These are phyloP conservation scores for Siderastrea siderea DNA, from an alignment of 92 coral and sea anemone species.

Conservation along the genomic window DNA sequence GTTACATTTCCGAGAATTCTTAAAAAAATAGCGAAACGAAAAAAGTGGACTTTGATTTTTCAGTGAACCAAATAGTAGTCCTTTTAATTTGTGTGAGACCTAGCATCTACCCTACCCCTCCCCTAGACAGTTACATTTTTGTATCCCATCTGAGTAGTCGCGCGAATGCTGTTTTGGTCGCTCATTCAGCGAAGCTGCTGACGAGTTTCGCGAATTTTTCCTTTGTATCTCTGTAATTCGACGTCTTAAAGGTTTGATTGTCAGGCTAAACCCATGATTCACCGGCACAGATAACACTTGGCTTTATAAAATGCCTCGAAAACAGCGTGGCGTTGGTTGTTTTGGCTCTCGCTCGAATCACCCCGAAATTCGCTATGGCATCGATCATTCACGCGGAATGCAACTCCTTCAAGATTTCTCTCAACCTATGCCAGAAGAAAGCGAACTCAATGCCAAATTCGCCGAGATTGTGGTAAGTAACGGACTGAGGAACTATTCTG, in stretches of 20 bases:
- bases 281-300: slow-evolving; percentile 47
- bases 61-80: background rate
- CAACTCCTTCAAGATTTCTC: slow-evolving; percentile 92
- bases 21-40: background rate
- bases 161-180: slow-evolving; percentile 34
- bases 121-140: slow-evolving; percentile 18
- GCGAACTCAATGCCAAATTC: slow-evolving; percentile 96
- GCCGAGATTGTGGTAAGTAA: slow-evolving; percentile 99
- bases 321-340: slow-evolving; percentile 88
- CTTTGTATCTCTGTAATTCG: background rate
- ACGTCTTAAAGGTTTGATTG: background rate
- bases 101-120: background rate
- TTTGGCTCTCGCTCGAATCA: slow-evolving; percentile 94
- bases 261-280: slow-evolving; percentile 60
- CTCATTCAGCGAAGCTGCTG: slow-evolving; percentile 39
- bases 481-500: background rate
- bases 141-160: background rate
- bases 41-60: background rate
- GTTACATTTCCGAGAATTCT: background rate
- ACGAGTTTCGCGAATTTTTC: background rate
- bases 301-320: slow-evolving; percentile 87
- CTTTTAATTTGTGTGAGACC: background rate
- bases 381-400: slow-evolving; percentile 88
- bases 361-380: slow-evolving; percentile 99
- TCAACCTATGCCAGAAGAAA: slow-evolving; percentile 98